Evolutionary conservation across 2,113 vertebrate genomes (phyloP).

Genomic region (Menidia beryllina): DNA sequence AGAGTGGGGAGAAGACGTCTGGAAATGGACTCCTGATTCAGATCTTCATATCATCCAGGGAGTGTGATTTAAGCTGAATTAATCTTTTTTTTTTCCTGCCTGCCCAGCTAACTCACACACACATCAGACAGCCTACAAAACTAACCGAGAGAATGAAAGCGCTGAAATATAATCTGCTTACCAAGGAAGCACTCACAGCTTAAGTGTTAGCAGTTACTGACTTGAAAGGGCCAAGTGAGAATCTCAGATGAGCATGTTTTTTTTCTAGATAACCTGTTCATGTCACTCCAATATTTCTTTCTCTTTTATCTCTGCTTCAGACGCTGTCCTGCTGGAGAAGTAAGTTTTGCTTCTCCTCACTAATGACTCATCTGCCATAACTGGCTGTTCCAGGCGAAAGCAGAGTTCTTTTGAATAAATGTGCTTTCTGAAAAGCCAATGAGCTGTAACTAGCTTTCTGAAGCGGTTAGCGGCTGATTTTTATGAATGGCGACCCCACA

Average conservation of each 20-base stretch:
- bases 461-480: too few species aligned
- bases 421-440: too few species aligned
- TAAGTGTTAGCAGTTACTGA: background rate
- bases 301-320: background rate
- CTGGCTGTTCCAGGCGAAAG: background rate
- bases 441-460: too few species aligned
- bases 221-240: background rate
- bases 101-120: too few species aligned
- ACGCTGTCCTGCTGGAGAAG: background rate
- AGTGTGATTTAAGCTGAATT: background rate
- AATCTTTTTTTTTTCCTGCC: background rate
- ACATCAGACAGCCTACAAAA: background rate
- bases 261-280: background rate
- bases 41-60: background rate
- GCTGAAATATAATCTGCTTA: constrained; percentile 7
- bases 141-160: background rate
- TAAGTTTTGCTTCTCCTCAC: background rate
- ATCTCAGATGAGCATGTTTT: background rate
- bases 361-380: background rate
- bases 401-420: too few species aligned
- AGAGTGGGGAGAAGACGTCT: background rate
- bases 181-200: background rate
- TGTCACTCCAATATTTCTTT: background rate
- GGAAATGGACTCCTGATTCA: background rate
- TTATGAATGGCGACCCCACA: too few species aligned